These are phyloP conservation scores for Pithys albifrons DNA, from an alignment of 2,113 vertebrate genomes.

Conservation along the genomic window DNA sequence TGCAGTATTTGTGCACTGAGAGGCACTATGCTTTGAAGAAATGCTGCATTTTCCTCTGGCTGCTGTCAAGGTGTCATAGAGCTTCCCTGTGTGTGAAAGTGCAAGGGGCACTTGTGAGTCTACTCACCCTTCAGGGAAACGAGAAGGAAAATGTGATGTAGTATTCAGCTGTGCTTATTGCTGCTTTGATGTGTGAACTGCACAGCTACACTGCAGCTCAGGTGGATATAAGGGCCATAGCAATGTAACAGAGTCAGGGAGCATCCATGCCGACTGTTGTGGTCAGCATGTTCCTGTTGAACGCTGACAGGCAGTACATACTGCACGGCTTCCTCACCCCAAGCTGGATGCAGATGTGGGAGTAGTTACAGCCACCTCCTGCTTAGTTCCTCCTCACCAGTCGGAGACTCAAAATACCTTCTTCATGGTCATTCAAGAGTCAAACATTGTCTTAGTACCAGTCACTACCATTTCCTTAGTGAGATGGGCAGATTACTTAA, in stretches of 20 bases:
- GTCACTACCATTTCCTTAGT: neutral
- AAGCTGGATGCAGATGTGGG: neutral
- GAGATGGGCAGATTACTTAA: neutral
- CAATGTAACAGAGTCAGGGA: neutral
- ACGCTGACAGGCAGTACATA: fast-evolving
- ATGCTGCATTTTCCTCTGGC: neutral
- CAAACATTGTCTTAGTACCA: neutral
- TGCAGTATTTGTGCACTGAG: neutral
- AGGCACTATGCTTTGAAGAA: neutral
- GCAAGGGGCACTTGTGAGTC: neutral
- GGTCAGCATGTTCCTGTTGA: neutral
- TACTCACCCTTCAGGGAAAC: neutral
- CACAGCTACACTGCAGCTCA: fast-evolving
- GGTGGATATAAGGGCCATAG: fast-evolving
- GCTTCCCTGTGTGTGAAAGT: neutral
- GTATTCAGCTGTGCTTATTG: neutral
- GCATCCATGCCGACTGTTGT: fast-evolving
- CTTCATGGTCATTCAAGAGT: neutral
- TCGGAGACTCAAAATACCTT: neutral
- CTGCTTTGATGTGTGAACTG: neutral
- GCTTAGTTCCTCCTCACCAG: neutral
- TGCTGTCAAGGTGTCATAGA: neutral
- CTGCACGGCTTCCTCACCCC: neutral
- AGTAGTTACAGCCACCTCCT: neutral
- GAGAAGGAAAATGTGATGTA: neutral